A percentile compares a stretch with the other conserved stretches of the same genome.
phyloP scores from a whole-genome alignment of 2,888 invertebrate species.

The Phaonia tiefii region DNA sequence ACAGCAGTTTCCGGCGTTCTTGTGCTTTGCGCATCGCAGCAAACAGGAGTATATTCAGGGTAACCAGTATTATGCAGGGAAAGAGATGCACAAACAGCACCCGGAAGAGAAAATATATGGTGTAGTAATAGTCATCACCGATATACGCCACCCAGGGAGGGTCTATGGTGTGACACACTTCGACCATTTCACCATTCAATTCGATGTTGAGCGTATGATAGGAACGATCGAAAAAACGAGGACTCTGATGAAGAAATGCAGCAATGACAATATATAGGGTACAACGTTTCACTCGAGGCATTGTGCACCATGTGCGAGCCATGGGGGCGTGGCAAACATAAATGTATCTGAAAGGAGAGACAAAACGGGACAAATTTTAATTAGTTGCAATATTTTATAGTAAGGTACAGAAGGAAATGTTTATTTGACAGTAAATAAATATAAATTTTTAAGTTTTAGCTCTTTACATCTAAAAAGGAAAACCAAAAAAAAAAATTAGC shows the following conservation, averaged over 20 bases:
- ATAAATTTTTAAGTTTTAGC: no score
- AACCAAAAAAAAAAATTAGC: no score
- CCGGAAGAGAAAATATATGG: constrained; percentile 90
- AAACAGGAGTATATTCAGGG: constrained; percentile 93
- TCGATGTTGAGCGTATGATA: constrained; percentile 84
- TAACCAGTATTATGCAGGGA: constrained; percentile 93
- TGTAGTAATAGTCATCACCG: constrained; percentile 89
- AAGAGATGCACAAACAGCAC: constrained; percentile 95
- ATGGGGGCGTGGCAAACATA: constrained; percentile 96
- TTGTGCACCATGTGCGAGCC: constrained; percentile 89
- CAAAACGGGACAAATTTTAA: constrained; percentile 7
- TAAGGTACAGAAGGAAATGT: no score
- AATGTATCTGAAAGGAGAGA: constrained; percentile 84
- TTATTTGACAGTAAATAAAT: no score
- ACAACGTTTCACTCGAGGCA: constrained; percentile 88
- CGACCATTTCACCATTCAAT: constrained; percentile 86
- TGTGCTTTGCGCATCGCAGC: constrained; percentile 92
- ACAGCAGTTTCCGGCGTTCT: constrained; percentile 87
- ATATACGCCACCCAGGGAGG: constrained; percentile 88
- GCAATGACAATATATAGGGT: constrained; percentile 89
- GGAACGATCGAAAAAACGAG: constrained; percentile 89
- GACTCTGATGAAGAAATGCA: constrained; percentile 91
- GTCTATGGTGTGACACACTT: constrained; percentile 85
- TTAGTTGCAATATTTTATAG: constrained; percentile 2
- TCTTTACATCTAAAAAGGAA: no score